Base-by-base conservation (phyloP, 2,797 vertebrate species). In the Gobionotothen gibberifrons region DNA sequence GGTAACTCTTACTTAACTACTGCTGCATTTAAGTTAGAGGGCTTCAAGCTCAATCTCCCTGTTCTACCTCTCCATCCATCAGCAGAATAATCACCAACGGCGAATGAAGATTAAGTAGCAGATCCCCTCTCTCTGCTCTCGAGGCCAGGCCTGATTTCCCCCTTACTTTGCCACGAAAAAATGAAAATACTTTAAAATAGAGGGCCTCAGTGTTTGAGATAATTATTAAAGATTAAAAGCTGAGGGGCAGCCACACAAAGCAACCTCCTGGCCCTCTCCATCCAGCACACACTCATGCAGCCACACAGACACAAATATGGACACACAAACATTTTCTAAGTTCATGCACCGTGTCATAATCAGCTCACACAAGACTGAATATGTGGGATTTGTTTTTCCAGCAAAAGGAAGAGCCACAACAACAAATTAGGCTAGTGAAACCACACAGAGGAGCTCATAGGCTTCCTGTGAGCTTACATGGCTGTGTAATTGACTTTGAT, bases 161-260 rank as follows among this genome's bases (percentile, higher is more conserved):
- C 47, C 74, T 49, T 36, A 19, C 51, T 56, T 73, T 52, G 0
- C 16, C 16, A 73, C 53, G 32, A 67, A 74, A 53, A 52, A 74
- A 64, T 66, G 69, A 48, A 81, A 78, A 57, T 79, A 83, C 89
- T 36, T 89, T 85, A 83, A 88, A 92, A 90, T 74, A 79, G 74
- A 86, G 3, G 59, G 76, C 69, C 82, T 79, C 56, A 17, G 48
- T 89, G 67, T 74, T 74, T 63, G 77, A 74, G 76, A 89, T 88
- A 89, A 92, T 92, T 91, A 91, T 82, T 70, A 85, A 85, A 84
- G 88, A 91, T 92, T 85, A 85, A 78, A 81, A 85, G 86, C 86
- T 84, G 55, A 60, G 55, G 83, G 85, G 72, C 82, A 78, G 77
- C 10, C 5, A 63, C 57, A 77, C 69, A 83, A 80, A 82, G 72